Evolutionary conservation across 2,888 invertebrate species (phyloP).

Genomic region (Vanessa cardui): DNA sequence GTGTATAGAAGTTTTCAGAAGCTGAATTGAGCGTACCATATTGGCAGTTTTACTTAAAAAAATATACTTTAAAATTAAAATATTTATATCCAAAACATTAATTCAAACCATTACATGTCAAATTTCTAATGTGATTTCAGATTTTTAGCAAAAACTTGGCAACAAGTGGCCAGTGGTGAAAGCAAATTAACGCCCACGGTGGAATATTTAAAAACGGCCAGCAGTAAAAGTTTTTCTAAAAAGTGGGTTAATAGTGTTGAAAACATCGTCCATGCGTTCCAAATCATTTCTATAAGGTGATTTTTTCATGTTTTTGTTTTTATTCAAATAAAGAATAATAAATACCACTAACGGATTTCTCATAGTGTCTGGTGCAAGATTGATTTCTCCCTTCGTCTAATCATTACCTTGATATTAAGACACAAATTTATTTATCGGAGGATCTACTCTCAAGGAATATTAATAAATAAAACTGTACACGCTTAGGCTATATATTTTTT

Average conservation of each 20-base stretch:
- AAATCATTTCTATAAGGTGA: slow-evolving; percentile 85
- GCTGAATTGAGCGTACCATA: too few relatives aligned
- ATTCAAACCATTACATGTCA: background rate
- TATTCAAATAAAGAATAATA: background rate
- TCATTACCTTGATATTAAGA: too few relatives aligned
- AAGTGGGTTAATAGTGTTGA: slow-evolving; percentile 75
- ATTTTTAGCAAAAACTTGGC: slow-evolving; percentile 90
- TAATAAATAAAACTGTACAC: too few relatives aligned
- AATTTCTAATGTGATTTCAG: slow-evolving; percentile 53
- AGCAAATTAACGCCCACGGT: slow-evolving; percentile 85
- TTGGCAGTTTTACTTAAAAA: too few relatives aligned
- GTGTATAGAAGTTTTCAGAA: too few relatives aligned
- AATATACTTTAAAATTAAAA: too few relatives aligned
- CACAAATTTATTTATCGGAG: too few relatives aligned
- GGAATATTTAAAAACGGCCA: slow-evolving; percentile 82
- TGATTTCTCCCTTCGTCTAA: too few relatives aligned
- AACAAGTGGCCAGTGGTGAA: slow-evolving; percentile 80
- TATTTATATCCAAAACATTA: too few relatives aligned
- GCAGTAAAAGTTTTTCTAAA: slow-evolving; percentile 45
- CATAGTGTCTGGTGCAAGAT: too few relatives aligned
- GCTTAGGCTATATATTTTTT: background rate
- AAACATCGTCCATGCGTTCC: slow-evolving; percentile 82
- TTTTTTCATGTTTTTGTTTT: slow-evolving; percentile 20
- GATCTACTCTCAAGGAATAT: too few relatives aligned
- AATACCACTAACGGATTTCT: too few relatives aligned